Conservation (phyloP, 2,888 invertebrate species). For the Dryococelus australis region DNA sequence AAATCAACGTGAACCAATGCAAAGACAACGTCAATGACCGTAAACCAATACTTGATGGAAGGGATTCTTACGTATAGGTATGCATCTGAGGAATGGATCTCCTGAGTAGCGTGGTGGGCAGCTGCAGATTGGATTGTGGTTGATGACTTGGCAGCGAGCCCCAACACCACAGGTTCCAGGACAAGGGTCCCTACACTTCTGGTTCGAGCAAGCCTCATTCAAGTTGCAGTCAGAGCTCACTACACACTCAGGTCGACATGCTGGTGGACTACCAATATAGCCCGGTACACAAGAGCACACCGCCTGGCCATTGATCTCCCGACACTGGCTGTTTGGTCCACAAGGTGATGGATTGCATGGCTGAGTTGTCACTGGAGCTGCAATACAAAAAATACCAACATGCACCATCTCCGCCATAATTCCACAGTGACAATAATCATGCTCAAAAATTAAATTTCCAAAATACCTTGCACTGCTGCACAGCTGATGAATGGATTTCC, state of each 20-base stretch:
- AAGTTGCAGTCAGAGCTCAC: constrained; percentile 59
- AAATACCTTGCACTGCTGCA: constrained; percentile 64
- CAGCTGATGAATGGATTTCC: constrained; percentile 78
- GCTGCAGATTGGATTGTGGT: constrained; percentile 71
- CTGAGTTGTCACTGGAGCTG: constrained; percentile 48
- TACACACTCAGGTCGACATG: constrained; percentile 61
- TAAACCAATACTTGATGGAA: constrained; percentile 7
- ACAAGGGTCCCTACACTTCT: constrained; percentile 69
- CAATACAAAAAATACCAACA: constrained; percentile 23
- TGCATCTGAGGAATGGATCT: constrained; percentile 63
- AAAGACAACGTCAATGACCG: background rate
- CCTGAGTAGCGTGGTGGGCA: constrained; percentile 68
- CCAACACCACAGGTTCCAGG: constrained; percentile 67
- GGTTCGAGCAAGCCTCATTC: constrained; percentile 71
- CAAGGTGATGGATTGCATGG: constrained; percentile 62
- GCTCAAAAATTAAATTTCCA: background rate
- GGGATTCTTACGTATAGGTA: constrained; percentile 51
- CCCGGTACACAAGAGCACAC: constrained; percentile 59
- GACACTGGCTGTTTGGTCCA: constrained; percentile 62
- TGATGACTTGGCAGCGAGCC: constrained; percentile 67
- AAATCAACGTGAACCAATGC: background rate
- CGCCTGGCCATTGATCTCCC: constrained; percentile 58
- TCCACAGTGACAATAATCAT: background rate
- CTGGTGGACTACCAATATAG: constrained; percentile 59
- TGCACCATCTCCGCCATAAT: background rate